Conservation (phyloP, 2,888 invertebrate genomes). For the Drosophila testacea region DNA sequence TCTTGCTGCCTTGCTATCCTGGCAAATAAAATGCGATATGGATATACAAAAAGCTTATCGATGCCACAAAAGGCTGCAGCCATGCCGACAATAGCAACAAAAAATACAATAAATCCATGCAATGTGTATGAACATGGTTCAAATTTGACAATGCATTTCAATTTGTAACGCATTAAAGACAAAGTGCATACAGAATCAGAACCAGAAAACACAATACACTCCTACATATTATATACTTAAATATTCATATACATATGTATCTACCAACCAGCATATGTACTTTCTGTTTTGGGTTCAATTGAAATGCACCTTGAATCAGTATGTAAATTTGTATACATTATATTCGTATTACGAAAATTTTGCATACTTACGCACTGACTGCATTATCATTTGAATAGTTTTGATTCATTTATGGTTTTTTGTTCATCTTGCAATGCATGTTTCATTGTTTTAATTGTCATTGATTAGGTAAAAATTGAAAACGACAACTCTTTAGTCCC, state of each 20-base stretch:
- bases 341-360: not conserved
- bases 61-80: conserved; percentile 68
- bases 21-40: conserved; percentile 69
- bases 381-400: conserved; percentile 9
- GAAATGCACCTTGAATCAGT: conserved; percentile 5
- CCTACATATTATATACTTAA: conserved; percentile 39
- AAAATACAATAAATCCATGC: conserved; percentile 44
- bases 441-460: not conserved
- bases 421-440: not conserved
- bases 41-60: conserved; percentile 69
- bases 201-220: conserved; percentile 25
- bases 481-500: too few species aligned
- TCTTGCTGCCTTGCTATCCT: conserved; percentile 66
- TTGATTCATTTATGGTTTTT: not conserved
- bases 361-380: conserved; percentile 6
- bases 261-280: not conserved
- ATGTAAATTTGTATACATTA: conserved; percentile 20
- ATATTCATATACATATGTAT: conserved; percentile 1
- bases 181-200: conserved; percentile 57
- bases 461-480: not conserved
- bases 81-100: conserved; percentile 23
- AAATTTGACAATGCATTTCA: conserved; percentile 70
- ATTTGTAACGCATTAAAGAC: conserved; percentile 69
- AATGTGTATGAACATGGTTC: conserved; percentile 34
- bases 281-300: conserved; percentile 12